Base-by-base conservation (phyloP, 2,888 invertebrate genomes). In the Aquatica leii region DNA sequence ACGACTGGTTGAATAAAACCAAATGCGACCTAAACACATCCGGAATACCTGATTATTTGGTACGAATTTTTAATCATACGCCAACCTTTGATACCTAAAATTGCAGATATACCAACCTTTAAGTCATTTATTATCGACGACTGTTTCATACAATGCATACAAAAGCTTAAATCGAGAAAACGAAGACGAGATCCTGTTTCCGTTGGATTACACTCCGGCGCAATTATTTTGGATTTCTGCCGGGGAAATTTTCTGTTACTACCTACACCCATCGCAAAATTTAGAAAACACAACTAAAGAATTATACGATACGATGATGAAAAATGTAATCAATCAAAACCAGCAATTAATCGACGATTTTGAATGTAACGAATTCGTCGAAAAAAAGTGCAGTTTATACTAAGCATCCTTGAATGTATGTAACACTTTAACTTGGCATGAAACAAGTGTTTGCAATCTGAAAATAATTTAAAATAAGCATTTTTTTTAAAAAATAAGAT, bases 131-230 rank as follows among this genome's bases (percentile, higher is more conserved):
- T 17, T 63, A 11, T 95, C 95, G 0, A 87, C 94, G 66, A 94
- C 94, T 76, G 90, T 93, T 74, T 93, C 95, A 0, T 95, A 95
- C 79, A 84, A 86, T 68, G 94, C 94, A 0, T 94, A 94, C 78
- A 84, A 87, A 51, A 85, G 86, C 4, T 93, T 91, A 91, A 86
- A 85, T 0, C 14, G 21, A 9, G 46, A 52, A n/a, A 52, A 52
- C 53, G 40, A n/a, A 3, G 62, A 62, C 15, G 9, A 6, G 12
- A 11, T 0, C 12, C 24, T 62, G 2, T 18, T 17, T 8, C 20
- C 31, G 12, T 11, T 43, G 11, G 31, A 37, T 31, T 62, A 53
- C 18, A 48, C 37, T 8, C 18, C 53, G 18, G 21, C 48, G 0
- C 62, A 62, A 31, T 14, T 62, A 49, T 62, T 62, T 53, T 62